A percentile compares a stretch with the other conserved stretches of the same genome.
These are phyloP conservation scores for Eurytoma californica DNA, from an alignment of 2,888 invertebrate genomes.

Conservation along the genomic window DNA sequence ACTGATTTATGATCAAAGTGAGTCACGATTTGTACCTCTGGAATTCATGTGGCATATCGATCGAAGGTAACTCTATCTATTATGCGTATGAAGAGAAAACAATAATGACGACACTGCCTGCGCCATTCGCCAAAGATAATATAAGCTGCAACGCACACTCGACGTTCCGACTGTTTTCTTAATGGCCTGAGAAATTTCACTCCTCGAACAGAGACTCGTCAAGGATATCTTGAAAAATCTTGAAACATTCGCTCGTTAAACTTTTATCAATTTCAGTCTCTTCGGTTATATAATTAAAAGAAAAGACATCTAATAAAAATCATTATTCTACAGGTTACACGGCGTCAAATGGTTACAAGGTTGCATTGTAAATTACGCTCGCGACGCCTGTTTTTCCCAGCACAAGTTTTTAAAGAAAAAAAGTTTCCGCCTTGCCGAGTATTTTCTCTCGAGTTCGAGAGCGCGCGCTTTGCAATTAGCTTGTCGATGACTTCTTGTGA, in stretches of 20 bases:
- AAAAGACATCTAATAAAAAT: too few species aligned
- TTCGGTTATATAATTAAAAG: background rate
- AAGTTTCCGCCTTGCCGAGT: background rate
- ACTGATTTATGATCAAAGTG: background rate
- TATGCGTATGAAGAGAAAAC: conserved; percentile 27
- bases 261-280: background rate
- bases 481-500: background rate
- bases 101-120: conserved; percentile 22
- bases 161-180: conserved; percentile 5
- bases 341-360: conserved; percentile 20
- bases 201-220: background rate
- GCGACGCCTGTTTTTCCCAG: background rate
- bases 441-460: background rate
- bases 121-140: conserved; percentile 24
- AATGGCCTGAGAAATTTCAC: conserved; percentile 30
- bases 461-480: conserved; percentile 20
- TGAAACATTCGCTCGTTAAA: background rate
- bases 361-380: background rate
- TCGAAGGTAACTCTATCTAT: conserved; percentile 21
- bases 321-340: background rate
- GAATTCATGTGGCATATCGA: conserved; percentile 9
- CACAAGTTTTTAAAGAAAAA: background rate
- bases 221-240: too few species aligned
- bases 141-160: background rate
- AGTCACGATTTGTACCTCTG: background rate